Base-by-base conservation (phyloP, 2,888 invertebrate species). In the Siphonodentalium dalli region DNA sequence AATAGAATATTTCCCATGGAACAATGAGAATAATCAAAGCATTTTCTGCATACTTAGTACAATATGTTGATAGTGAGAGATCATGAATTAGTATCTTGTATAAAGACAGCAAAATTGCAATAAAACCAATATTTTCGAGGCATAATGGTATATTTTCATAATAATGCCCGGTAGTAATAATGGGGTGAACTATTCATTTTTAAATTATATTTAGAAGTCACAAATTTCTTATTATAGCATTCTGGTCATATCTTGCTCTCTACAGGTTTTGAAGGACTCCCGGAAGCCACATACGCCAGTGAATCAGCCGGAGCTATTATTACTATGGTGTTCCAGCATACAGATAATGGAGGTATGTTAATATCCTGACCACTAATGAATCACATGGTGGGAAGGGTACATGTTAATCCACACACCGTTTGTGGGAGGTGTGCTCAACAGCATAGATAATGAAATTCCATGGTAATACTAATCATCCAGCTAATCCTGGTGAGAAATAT, bases 251-350 rank as follows among this genome's bases (percentile, higher is more conserved):
- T n/a, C n/a, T 64, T 67, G 24, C 8, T 42, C 26, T 21, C 54
- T 28, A 2, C 46, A 75, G 75, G 73, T 31, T 71, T 69, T 63
- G 74, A 74, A 52, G 71, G 70, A 13, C 68, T 71, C 58, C 58
- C 63, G 15, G 75, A 74, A 39, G 69, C 74, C 2, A 74, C 80
- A 6, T 81, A 80, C 62, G 79, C 80, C 47, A 77, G 77, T 57
- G 80, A 80, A 37, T 80, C 81, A 48, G 73, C 77, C 4, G 90
- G 94, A 0, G 91, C 96, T 31, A 92, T 98, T 50, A 88, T 99
- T 55, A 96, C 98, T 92, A 91, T 97, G 89, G 91, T 98, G 27
- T 91, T 98, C 77, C 97, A 98, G 80, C 95, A 97, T 80, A 93
- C 95, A 1, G 90, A 87, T 62, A 94, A 94, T 83, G 90, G 93